phyloP scores from a whole-genome alignment of 2,113 vertebrate genomes.

The Vidua macroura region DNA sequence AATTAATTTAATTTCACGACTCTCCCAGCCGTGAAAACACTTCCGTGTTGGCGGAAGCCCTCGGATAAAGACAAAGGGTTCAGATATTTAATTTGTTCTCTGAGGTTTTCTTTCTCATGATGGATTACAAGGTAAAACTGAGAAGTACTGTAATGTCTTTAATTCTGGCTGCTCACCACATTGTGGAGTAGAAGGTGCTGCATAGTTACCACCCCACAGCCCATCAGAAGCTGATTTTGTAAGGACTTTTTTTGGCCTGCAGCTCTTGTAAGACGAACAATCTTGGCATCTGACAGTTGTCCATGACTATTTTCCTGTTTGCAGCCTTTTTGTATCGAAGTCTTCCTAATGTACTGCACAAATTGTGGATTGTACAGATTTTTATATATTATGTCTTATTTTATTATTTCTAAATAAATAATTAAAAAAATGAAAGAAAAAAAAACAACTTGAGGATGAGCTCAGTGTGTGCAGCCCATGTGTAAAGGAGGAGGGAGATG shows the following conservation, averaged over 20 bases:
- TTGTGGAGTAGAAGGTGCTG: slow-evolving; percentile 61
- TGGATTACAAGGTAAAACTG: slow-evolving; percentile 71
- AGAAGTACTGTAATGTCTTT: slow-evolving; percentile 79
- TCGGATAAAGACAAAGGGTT: slow-evolving; percentile 63
- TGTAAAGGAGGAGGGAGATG: not conserved
- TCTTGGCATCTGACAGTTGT: slow-evolving; percentile 69
- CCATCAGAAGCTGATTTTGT: slow-evolving; percentile 55
- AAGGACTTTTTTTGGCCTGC: slow-evolving; percentile 60
- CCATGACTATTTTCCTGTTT: slow-evolving; percentile 76
- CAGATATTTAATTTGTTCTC: slow-evolving; percentile 30
- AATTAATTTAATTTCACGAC: not conserved
- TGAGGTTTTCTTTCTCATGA: slow-evolving; percentile 22
- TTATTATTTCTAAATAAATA: slow-evolving; percentile 98
- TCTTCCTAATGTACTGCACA: slow-evolving; percentile 98
- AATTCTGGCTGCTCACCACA: slow-evolving; percentile 62
- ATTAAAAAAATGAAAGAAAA: slow-evolving; percentile 53
- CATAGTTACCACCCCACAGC: slow-evolving; percentile 22
- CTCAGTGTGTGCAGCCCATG: not conserved
- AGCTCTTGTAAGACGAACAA: slow-evolving; percentile 68
- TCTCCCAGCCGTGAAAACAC: not conserved
- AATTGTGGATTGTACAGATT: slow-evolving; percentile 97
- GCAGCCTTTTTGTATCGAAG: slow-evolving; percentile 89
- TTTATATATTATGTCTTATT: slow-evolving; percentile 98
- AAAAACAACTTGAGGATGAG: not conserved
- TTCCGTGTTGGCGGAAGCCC: not conserved